phyloP scores from a whole-genome alignment of 2,113 vertebrate species.

The Alaudala cheleensis region DNA sequence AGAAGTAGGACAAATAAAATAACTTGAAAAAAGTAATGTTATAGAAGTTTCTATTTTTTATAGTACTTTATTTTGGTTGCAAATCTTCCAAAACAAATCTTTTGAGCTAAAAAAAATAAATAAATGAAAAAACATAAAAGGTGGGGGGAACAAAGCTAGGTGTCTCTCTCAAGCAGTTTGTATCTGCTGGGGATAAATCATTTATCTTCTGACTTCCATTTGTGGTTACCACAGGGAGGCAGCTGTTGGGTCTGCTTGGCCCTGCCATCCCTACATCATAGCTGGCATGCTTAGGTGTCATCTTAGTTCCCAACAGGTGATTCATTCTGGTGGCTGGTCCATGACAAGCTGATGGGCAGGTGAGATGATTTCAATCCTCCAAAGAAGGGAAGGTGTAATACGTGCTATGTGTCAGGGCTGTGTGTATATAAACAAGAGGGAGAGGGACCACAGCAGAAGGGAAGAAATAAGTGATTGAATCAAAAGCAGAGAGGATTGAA shows the following conservation, averaged over 20 bases:
- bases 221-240: not conserved
- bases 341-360: conserved; percentile 11
- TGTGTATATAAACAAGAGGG: not conserved
- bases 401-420: not conserved
- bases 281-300: not conserved
- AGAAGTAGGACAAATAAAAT: not conserved
- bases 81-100: not conserved
- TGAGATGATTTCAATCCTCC: conserved; percentile 34
- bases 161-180: not conserved
- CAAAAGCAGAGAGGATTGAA: not conserved
- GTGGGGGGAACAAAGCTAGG: not conserved
- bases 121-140: not conserved
- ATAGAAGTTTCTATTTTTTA: not conserved
- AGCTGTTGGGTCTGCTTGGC: not conserved
- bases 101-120: not conserved
- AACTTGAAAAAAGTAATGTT: not conserved
- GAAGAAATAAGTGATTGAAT: conserved; percentile 26
- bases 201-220: not conserved
- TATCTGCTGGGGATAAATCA: not conserved
- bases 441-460: not conserved
- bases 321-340: not conserved
- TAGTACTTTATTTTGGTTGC: not conserved
- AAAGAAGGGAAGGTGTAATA: conserved; percentile 20
- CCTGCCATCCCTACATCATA: not conserved
- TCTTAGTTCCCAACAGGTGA: not conserved